Evolutionary conservation across 2,113 vertebrate genomes (phyloP), one percentile per base, ranked within the genome.

Genomic region (Leucopsar rothschildi): DNA sequence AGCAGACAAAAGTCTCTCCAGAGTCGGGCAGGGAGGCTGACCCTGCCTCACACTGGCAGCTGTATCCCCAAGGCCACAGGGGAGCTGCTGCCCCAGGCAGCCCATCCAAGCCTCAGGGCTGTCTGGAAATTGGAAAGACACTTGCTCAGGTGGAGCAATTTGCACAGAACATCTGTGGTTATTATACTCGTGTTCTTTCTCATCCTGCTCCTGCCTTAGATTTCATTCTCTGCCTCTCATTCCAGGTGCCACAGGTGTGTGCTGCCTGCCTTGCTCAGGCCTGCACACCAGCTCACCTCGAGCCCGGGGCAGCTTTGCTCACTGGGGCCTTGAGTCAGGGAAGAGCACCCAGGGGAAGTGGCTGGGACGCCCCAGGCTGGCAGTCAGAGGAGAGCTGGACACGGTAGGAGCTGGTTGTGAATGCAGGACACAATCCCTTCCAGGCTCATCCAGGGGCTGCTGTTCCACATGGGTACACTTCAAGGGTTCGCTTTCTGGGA

Each of bases 211-310:
- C 70, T 90, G 75, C 78, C 73, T 73, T 1, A 44, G 39, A 19
- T 72, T 63, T 57, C 0, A 0, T 50, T 82, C 0, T 0, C 37
- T 82, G 44, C 39, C 35, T 63, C 61, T 85, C 0, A 0, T 72
- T 72, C 18, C 86, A 72, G 71, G 59, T 29, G 20, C 71, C 0
- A 0, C 31, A 14, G 23, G 20, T 1, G 5, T 6, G 22, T 45
- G 33, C 25, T 1, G 15, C 23, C 29, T 47, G 82, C 60, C 35
- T 9, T n/a, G 52, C 35, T 23, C 47, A n/a, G 49, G 25, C 39
- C 39, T 28, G 45, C 13, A 5, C 9, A 0, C 47, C 19, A 12
- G 10, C 47, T 76, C 66, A 7, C 8, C 53, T 59, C 6, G 1
- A 50, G 39, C 33, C 57, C 8, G 1, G n/a, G 2, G 27, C 65